Percentiles rank a stretch among this genome's conserved stretches.
phyloP scores from a whole-genome alignment of 2,113 vertebrate species.

The Gallinago paraguaiae region DNA sequence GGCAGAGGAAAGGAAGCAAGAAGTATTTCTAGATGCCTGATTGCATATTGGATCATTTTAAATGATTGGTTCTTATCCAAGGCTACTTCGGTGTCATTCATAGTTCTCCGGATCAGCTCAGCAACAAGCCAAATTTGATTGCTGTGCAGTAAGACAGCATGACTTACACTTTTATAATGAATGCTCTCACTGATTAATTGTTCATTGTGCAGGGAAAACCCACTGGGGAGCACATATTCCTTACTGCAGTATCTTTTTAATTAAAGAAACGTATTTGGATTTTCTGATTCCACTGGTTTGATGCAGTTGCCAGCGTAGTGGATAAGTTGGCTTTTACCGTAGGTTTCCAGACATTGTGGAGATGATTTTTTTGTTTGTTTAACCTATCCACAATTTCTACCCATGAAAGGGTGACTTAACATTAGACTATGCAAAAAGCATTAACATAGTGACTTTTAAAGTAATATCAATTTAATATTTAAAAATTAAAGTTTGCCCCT shows the following conservation, averaged over 20 bases:
- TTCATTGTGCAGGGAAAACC: neutral
- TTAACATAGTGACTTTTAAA: neutral
- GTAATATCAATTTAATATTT: neutral
- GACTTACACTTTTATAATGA: conserved; percentile 6
- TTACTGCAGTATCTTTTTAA: neutral
- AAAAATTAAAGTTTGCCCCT: neutral
- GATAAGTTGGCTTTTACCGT: neutral
- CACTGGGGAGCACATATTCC: neutral
- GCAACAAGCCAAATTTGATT: neutral
- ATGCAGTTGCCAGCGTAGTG: neutral
- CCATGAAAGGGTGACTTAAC: neutral
- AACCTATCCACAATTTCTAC: neutral
- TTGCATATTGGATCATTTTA: neutral
- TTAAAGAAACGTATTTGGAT: neutral
- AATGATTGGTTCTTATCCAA: neutral
- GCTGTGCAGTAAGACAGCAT: neutral
- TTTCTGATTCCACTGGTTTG: neutral
- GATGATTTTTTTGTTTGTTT: neutral
- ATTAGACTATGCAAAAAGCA: neutral
- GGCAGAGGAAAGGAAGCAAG: neutral
- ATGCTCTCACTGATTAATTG: neutral
- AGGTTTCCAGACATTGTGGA: neutral
- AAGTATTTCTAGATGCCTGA: neutral
- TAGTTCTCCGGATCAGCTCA: neutral
- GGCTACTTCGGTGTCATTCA: neutral